Evolutionary conservation across 1,140 invertebrate species (phyloP), one percentile per base, ranked within the genome.

Genomic region (Chionoecetes opilio): DNA sequence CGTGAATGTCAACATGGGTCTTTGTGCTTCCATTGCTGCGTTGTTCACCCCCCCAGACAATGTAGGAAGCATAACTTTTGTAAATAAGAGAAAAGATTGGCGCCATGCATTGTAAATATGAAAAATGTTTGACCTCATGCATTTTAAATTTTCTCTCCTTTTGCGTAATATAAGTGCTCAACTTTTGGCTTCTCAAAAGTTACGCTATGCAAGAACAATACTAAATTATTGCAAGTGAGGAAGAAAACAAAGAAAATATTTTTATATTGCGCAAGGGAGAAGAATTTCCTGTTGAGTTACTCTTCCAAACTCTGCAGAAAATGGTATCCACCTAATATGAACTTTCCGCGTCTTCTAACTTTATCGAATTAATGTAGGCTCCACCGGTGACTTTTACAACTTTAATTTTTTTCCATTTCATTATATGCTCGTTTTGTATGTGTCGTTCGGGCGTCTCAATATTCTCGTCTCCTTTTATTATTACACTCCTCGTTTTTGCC

Each of bases 311-410:
- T 75, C 63, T 75, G 63, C 21, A 75, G 63, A 75, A 75, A 75
- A 75, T 26, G 26, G 21, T 75, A n/a, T 75, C 21, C 63, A 75
- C 26, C 63, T 75, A 75, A 75, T 75, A 75, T 75, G 63, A 75
- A 75, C 63, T 75, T 75, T 75, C 63, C 63, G 63, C 63, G n/a
- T 75, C 26, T 75, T 75, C 63, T 75, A 75, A 75, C 63, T 75
- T 75, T 75, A n/a, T 75, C 63, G 63, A 75, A 75, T 75, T 75
- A 75, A 75, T n/a, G 63, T 1, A 11, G 63, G n/a, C 6, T 75
- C 63, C 63, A n/a, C n/a, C 21, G n/a, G 63, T 75, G 63, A 53
- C 46, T 53, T 53, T 53, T 53, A 53, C 46, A 53, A 53, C 46
- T 53, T 53, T 53, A 6, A 14, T 9, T 17, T 11, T 53, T 53